Conservation (phyloP, 2,888 invertebrate genomes). For the Lasioglossum malachurum region DNA sequence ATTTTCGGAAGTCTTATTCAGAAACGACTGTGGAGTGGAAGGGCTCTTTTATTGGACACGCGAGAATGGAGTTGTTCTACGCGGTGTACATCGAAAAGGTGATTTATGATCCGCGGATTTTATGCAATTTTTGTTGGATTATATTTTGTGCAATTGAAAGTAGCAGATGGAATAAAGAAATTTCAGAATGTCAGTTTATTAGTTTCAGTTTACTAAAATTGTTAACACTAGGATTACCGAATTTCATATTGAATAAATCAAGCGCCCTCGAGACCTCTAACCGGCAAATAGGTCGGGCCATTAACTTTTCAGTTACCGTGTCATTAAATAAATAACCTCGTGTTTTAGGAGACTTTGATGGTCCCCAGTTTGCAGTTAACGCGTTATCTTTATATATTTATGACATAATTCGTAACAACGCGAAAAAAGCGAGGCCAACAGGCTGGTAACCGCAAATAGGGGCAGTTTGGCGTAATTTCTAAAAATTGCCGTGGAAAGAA, state of each 20-base stretch:
- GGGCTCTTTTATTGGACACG: too few relatives aligned
- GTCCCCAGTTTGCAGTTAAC: background rate
- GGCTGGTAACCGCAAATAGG: slow-evolving; percentile 5
- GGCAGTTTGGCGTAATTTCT: background rate
- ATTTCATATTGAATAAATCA: background rate
- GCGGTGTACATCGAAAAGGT: background rate
- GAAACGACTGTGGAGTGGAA: background rate
- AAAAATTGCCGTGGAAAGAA: background rate
- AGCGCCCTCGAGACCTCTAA: background rate
- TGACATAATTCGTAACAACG: background rate
- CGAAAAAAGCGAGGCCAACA: background rate
- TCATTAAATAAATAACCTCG: background rate
- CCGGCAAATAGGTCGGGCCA: background rate
- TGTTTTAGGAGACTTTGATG: background rate
- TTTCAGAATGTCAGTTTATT: too few relatives aligned
- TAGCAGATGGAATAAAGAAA: too few relatives aligned
- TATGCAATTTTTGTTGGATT: background rate
- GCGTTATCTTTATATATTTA: background rate
- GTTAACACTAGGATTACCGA: background rate
- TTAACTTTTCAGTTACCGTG: background rate
- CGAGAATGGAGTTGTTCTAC: background rate
- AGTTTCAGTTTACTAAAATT: too few relatives aligned
- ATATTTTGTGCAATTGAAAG: background rate
- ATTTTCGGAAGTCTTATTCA: background rate
- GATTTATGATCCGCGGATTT: background rate